phyloP scores from a whole-genome alignment of 1,140 invertebrate species.

The Telenomus remus region DNA sequence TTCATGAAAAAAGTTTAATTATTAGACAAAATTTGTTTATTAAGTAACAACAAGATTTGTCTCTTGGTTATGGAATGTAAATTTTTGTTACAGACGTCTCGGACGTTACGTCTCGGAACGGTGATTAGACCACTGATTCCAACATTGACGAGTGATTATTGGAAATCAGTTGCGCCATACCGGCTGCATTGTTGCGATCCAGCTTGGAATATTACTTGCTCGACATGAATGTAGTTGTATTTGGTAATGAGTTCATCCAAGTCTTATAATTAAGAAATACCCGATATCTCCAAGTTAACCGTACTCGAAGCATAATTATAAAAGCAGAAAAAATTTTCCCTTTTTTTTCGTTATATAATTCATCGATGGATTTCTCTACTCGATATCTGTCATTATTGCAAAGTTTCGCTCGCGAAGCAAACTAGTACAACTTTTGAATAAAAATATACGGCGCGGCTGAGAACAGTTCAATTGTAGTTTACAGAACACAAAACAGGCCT shows the following conservation, averaged over 20 bases:
- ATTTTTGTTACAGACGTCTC: constrained; percentile 33
- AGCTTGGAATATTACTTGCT: constrained; percentile 29
- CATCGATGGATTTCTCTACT: background rate
- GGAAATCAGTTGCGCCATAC: constrained; percentile 50
- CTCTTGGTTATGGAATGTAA: constrained; percentile 14
- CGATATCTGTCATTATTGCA: constrained; percentile 32
- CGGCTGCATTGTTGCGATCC: constrained; percentile 30
- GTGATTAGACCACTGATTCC: constrained; percentile 36
- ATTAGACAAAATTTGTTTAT: too few species aligned
- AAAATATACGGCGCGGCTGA: constrained; percentile 24
- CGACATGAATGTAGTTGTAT: constrained; percentile 13
- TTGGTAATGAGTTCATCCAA: constrained; percentile 42
- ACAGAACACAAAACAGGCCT: constrained; percentile 9
- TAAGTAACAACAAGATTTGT: constrained; percentile 25
- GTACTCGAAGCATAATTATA: constrained; percentile 23
- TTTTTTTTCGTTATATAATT: too few species aligned
- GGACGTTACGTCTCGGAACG: constrained; percentile 31
- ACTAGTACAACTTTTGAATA: constrained; percentile 31
- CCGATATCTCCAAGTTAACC: constrained; percentile 29
- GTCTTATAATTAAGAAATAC: constrained; percentile 51
- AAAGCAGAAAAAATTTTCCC: too few species aligned
- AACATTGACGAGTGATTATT: constrained; percentile 48
- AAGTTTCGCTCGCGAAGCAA: constrained; percentile 25
- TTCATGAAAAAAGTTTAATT: too few species aligned
- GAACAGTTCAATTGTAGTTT: constrained; percentile 2